A percentile compares a stretch with the other conserved stretches of the same genome.
Evolutionary conservation across 2,113 vertebrate species (phyloP).

Genomic region (Leucopternis melanops): DNA sequence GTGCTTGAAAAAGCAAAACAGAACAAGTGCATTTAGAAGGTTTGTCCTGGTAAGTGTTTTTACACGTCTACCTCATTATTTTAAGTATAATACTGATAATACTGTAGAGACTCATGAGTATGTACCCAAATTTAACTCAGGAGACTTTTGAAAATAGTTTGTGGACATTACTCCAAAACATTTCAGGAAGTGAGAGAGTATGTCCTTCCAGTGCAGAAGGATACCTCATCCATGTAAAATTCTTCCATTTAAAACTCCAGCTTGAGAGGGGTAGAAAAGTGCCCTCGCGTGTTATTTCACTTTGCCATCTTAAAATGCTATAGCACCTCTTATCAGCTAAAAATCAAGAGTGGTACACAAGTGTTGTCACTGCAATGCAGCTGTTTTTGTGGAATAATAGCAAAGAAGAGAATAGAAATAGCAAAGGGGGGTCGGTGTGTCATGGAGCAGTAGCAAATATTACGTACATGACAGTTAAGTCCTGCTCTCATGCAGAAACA

Average conservation of each 20-base stretch:
- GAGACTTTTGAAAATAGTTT: neutral
- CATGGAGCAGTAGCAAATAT: neutral
- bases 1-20: neutral
- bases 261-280: neutral
- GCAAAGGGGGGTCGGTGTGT: neutral
- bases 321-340: neutral
- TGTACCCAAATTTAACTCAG: neutral
- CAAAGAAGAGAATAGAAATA: neutral
- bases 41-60: neutral
- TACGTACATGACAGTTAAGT: accelerated
- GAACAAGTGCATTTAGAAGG: neutral
- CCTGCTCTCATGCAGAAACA: neutral
- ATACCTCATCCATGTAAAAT: neutral
- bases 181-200: neutral
- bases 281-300: neutral
- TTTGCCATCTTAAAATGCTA: neutral
- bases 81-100: neutral
- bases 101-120: neutral
- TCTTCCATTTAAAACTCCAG: neutral
- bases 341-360: neutral
- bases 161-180: neutral
- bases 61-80: neutral
- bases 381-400: neutral
- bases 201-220: neutral
- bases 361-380: neutral